These are phyloP conservation scores for Brachyalestes nurse DNA, from an alignment of 2,797 vertebrate genomes.

Conservation along the genomic window DNA sequence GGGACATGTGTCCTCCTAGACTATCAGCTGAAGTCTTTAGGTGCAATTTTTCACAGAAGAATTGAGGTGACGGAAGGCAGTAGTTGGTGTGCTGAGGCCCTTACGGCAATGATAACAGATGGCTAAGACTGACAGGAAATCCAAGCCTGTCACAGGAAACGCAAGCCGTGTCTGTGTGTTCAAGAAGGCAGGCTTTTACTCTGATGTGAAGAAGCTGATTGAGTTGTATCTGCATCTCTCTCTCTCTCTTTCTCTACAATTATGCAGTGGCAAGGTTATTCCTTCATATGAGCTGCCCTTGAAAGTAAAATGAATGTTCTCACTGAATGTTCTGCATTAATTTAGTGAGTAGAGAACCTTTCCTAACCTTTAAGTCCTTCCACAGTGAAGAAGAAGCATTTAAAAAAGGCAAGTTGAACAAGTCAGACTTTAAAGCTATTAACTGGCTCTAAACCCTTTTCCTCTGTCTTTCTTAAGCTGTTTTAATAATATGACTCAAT, in stretches of 20 bases:
- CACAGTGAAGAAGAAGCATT: background rate
- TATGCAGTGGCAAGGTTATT: constrained; percentile 10
- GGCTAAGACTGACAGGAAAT: constrained; percentile 70
- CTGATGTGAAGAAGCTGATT: constrained; percentile 74
- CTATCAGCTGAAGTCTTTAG: background rate
- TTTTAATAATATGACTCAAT: constrained; percentile 48
- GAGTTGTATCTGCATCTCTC: constrained; percentile 66
- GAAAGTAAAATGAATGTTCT: constrained; percentile 12
- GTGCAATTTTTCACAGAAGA: background rate
- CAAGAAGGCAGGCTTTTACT: constrained; percentile 62
- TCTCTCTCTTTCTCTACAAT: constrained; percentile 6
- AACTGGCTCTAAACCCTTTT: constrained; percentile 45
- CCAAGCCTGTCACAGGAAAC: constrained; percentile 77
- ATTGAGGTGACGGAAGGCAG: background rate
- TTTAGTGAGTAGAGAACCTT: constrained; percentile 18
- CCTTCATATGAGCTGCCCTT: constrained; percentile 12
- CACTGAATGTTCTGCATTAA: background rate
- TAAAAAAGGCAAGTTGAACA: constrained; percentile 32
- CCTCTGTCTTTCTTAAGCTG: constrained; percentile 53
- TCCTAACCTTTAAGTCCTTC: constrained; percentile 8
- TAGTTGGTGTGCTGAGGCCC: constrained; percentile 59
- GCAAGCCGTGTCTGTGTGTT: constrained; percentile 66
- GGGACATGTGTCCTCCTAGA: background rate
- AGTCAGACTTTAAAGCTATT: constrained; percentile 35
- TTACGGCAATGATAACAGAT: constrained; percentile 57